Conservation (phyloP, 2,888 invertebrate species). For the Amiota minor region DNA sequence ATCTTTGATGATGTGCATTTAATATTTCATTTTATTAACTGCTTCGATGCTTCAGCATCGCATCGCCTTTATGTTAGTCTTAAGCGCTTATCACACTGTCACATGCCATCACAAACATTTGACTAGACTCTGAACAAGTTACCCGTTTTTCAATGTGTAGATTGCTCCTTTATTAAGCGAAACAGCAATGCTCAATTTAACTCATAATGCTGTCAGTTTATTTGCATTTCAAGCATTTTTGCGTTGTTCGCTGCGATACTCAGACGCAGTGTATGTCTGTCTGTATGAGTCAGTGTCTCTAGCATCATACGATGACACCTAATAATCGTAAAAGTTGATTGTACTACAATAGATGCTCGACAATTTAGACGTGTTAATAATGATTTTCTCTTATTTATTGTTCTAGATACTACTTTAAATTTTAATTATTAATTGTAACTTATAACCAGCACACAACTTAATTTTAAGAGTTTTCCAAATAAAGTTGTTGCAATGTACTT, state of each 20-base stretch:
- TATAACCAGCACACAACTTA: too few species aligned
- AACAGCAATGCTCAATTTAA: conserved; percentile 54
- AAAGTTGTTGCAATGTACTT: too few species aligned
- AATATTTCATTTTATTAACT: conserved; percentile 64
- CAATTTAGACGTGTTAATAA: too few species aligned
- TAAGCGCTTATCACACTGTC: conserved; percentile 21
- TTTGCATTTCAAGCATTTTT: conserved; percentile 46
- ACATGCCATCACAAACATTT: conserved; percentile 17
- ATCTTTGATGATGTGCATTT: conserved; percentile 59
- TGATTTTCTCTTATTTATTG: too few species aligned
- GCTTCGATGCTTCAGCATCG: conserved; percentile 50
- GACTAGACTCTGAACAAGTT: conserved; percentile 9
- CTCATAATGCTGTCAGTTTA: conserved; percentile 65
- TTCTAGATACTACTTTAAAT: too few species aligned
- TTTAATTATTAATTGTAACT: too few species aligned
- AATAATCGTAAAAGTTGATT: conserved; percentile 33
- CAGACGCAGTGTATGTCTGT: background rate
- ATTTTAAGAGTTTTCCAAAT: too few species aligned
- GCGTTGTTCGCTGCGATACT: conserved; percentile 34
- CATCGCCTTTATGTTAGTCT: conserved; percentile 8
- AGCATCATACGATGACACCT: conserved; percentile 58
- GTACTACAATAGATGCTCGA: too few species aligned
- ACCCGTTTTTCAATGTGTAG: conserved; percentile 14
- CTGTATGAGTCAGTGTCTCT: conserved; percentile 41
- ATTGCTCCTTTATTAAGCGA: conserved; percentile 40